A percentile compares a stretch with the other conserved stretches of the same genome.
Conservation (phyloP, 2,797 vertebrate genomes). For the Cyprinella venusta region DNA sequence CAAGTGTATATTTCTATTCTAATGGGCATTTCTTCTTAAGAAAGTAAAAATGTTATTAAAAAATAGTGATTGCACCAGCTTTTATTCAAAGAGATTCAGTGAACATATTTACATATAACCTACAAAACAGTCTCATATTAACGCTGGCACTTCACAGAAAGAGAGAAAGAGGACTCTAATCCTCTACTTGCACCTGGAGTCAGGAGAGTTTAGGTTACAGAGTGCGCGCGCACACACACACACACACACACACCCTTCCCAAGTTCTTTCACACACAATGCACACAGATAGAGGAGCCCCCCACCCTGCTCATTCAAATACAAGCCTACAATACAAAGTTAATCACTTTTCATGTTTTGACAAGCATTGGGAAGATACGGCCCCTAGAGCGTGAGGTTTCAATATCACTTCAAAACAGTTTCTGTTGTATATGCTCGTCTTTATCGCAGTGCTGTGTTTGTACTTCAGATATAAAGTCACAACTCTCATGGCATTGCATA, state of each 20-base stretch:
- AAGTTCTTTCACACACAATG: slow-evolving; percentile 42
- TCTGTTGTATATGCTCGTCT: neutral
- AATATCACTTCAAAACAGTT: slow-evolving; percentile 16
- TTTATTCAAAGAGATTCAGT: neutral
- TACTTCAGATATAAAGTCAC: neutral
- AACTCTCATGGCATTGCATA: neutral
- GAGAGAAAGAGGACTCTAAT: slow-evolving; percentile 53
- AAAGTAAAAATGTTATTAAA: neutral
- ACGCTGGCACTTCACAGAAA: slow-evolving; percentile 50
- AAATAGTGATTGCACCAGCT: neutral
- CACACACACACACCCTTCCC: slow-evolving; percentile 11
- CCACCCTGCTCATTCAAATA: slow-evolving; percentile 33
- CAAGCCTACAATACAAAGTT: slow-evolving; percentile 33
- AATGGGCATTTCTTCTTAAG: neutral
- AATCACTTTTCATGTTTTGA: slow-evolving; percentile 38
- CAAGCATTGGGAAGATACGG: slow-evolving; percentile 9
- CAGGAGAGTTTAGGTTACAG: slow-evolving; percentile 63
- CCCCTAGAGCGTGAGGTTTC: neutral
- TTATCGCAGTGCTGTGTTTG: neutral
- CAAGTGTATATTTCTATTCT: too few species aligned
- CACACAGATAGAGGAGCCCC: slow-evolving; percentile 7
- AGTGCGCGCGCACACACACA: neutral
- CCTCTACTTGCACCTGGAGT: slow-evolving; percentile 63
- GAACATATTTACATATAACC: slow-evolving; percentile 30
- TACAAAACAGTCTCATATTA: slow-evolving; percentile 36